Conservation (phyloP, 1,140 invertebrate genomes). For the Telenomus remus region DNA sequence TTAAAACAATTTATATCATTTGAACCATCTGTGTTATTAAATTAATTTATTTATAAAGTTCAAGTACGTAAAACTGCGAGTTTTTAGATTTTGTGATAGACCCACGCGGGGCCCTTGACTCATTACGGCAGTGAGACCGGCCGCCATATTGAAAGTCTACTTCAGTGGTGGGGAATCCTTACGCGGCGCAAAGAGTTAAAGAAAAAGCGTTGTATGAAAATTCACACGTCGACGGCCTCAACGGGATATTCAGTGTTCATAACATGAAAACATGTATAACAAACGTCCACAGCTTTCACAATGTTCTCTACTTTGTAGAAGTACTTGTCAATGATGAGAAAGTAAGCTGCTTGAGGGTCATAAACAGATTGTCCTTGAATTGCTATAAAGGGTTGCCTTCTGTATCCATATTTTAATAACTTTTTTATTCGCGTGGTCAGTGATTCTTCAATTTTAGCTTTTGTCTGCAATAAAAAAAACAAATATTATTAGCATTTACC, state of each 20-base stretch:
- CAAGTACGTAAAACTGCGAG: too few species aligned
- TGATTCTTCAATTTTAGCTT: conserved; percentile 11
- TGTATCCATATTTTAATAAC: conserved; percentile 1
- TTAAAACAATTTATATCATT: too few species aligned
- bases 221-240: conserved; percentile 13
- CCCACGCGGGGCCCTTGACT: too few species aligned
- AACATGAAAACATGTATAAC: conserved; percentile 18
- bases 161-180: too few species aligned
- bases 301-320: conserved; percentile 20
- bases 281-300: conserved; percentile 16
- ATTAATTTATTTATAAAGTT: too few species aligned
- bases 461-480: conserved; percentile 19
- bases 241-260: conserved; percentile 15
- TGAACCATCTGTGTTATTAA: too few species aligned
- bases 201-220: conserved; percentile 16
- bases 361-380: conserved; percentile 8
- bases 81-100: too few species aligned
- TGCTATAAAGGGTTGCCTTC: conserved; percentile 11
- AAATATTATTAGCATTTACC: conserved; percentile 7
- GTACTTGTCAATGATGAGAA: conserved; percentile 3
- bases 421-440: neutral
- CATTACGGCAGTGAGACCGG: too few species aligned
- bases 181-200: neutral
- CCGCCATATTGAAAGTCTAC: too few species aligned
- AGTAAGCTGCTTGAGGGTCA: conserved; percentile 11